Conservation (phyloP, 1,140 invertebrate genomes). For the Drosophila baimaii region DNA sequence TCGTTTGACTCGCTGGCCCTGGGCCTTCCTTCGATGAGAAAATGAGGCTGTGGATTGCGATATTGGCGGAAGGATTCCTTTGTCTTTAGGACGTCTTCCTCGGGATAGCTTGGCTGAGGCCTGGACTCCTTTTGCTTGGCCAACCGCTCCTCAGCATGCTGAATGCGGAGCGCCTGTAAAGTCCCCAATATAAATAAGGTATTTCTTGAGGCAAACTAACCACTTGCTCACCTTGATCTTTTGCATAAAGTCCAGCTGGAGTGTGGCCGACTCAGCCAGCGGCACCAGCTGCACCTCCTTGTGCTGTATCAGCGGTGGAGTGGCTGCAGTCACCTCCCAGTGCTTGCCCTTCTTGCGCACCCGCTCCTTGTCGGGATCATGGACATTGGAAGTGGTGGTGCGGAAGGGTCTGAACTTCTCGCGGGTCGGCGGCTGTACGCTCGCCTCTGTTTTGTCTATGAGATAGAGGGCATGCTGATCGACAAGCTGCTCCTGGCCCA, state of each 20-base stretch:
- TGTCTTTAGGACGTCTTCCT: constrained; percentile 52
- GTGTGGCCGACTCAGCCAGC: constrained; percentile 70
- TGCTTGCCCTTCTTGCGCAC: constrained; percentile 86
- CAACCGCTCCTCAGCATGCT: constrained; percentile 77
- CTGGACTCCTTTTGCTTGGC: constrained; percentile 29
- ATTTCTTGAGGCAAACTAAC: too few relatives aligned
- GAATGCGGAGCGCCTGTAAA: constrained; percentile 63
- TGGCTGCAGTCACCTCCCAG: constrained; percentile 90
- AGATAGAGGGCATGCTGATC: constrained; percentile 87
- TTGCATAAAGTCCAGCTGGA: constrained; percentile 72
- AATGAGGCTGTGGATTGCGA: constrained; percentile 50
- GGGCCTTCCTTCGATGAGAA: constrained; percentile 71
- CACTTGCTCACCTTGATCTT: constrained; percentile 58
- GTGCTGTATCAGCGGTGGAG: constrained; percentile 86
- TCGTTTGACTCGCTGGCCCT: constrained; percentile 59
- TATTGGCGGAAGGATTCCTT: constrained; percentile 70
- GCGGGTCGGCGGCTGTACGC: constrained; percentile 78
- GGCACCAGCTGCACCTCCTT: constrained; percentile 70
- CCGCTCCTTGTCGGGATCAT: constrained; percentile 87
- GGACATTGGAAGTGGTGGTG: constrained; percentile 87
- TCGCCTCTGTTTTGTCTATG: constrained; percentile 86
- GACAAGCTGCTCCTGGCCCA: constrained; percentile 18
- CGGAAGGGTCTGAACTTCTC: constrained; percentile 88
- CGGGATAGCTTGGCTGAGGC: constrained; percentile 44
- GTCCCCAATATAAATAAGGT: not conserved